Base-by-base conservation (phyloP, 2,797 vertebrate genomes). In the Lateolabrax maculatus region DNA sequence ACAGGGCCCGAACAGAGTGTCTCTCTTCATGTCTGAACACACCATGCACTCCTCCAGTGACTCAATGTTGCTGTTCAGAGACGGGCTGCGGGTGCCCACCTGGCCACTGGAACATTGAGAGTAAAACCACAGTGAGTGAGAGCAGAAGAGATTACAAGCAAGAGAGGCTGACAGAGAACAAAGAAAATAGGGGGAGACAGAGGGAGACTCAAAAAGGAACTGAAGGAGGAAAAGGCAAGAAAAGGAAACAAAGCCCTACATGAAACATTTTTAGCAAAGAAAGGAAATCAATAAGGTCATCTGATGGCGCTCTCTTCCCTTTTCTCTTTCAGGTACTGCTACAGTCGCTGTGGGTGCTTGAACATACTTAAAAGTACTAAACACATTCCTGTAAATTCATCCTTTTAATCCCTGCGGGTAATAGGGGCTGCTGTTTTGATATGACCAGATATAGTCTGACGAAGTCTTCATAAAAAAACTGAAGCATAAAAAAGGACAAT, bases 31-130 rank as follows among this genome's bases (percentile, higher is more conserved):
- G 93, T 99, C 98, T 1, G 98, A 99, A 77, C 98, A 99, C 80
- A 99, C 98, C 98, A 99, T 99, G 62, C 98, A 99, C 90, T 99
- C 98, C 92, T 99, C 98, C 90, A 99, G 95, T 3, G 98, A 98
- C 94, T 99, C 98, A 41, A 96, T 98, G 92, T 98, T 97, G 94
- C 96, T 98, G 94, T 97, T 98, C 92, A 97, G 95, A 84, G 98
- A 99, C 0, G 98, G 98, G 90, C 98, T 99, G 77, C 97, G 96
- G 39, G 98, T 98, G 73, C 97, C 98, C 80, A 99, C 98, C 73
- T 99, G 98, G 73, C 97, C 97, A 76, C 98, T 99, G 89, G 27
- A 90, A 90, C 52, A 88, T 73, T 25, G 84, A 44, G 53, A 81
- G 41, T 1, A 64, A 57, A 84, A 56, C 2, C 27, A 65, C 13